Conservation (phyloP, 1,140 invertebrate species). For the Ridgeia piscesae region DNA sequence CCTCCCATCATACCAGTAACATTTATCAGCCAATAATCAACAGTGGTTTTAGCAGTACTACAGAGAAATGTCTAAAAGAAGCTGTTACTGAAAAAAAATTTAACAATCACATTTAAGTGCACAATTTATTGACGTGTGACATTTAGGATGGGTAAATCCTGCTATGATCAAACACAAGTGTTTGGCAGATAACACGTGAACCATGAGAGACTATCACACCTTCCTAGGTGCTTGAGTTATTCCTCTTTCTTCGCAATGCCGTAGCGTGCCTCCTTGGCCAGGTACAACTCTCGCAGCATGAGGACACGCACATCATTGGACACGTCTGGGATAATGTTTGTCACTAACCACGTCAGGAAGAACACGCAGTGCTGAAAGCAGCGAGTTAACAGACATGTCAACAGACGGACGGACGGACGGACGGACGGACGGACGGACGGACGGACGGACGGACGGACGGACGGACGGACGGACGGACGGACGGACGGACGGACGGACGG, state of each 20-base stretch:
- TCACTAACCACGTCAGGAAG: slow-evolving; percentile 77
- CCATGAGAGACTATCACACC: neutral
- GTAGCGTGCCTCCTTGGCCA: slow-evolving; percentile 87
- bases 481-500: too few species aligned
- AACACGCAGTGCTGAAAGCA: slow-evolving; percentile 77
- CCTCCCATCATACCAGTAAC: neutral
- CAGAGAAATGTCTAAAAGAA: neutral
- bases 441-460: too few species aligned
- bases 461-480: too few species aligned
- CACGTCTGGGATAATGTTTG: slow-evolving; percentile 85
- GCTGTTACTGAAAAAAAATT: neutral
- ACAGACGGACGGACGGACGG: neutral
- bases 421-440: neutral
- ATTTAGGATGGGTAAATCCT: neutral
- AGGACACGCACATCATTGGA: slow-evolving; percentile 73
- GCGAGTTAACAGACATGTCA: slow-evolving; percentile 35
- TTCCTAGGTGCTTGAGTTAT: neutral
- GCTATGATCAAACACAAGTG: neutral
- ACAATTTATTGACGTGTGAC: neutral
- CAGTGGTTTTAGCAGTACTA: neutral
- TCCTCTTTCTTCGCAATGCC: slow-evolving; percentile 34
- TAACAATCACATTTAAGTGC: neutral
- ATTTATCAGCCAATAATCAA: neutral
- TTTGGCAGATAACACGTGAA: neutral
- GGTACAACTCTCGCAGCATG: slow-evolving; percentile 81